Evolutionary conservation across 1,140 invertebrate species (phyloP), one percentile per base, ranked within the genome.

Genomic region (Pogonognathellus flavescens): DNA sequence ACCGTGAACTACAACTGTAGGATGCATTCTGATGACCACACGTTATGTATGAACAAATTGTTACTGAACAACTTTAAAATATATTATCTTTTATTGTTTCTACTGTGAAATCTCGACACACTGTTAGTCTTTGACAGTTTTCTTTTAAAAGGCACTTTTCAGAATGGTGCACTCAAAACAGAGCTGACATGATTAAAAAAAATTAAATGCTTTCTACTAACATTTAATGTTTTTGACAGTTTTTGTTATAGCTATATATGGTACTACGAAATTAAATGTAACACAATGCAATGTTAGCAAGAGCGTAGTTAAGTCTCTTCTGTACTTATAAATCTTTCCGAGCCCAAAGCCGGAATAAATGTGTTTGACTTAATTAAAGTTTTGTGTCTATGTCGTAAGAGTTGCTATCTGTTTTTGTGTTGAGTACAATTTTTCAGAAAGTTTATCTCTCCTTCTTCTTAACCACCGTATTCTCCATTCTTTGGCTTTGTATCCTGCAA

Each of bases 401-500:
- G 41, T 82, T 31, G 90, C 89, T 49, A 90, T 90, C 87, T 90
- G 89, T 81, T 87, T 89, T 83, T 90, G 90, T 1, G 90, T 90
- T 70, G 89, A 88, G 55, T 86, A 60, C 22, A 90, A 87, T 88
- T 90, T 90, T 16, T 88, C 86, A 6, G 87, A 86, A 60, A 90
- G 83, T 25, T 89, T 62, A 76, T 90, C 90, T 70, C 90, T 70
- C 70, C 88, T 88, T 53, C 89, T 83, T 83, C 88, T 89, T n/a
- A 90, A 85, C 86, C 87, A 90, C 82, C 89, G 87, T 11, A 90
- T 89, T 70, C 89, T 87, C 88, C 88, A 89, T 66, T 88, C 88
- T 85, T 90, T 90, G 3, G 89, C 84, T 80, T 90, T 90, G 60
- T 90, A 90, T 6, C 90, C 90, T 72, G 86, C 86, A 50, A 90